Base-by-base conservation (phyloP, 2,113 vertebrate genomes). In the Chionodraco myersi region DNA sequence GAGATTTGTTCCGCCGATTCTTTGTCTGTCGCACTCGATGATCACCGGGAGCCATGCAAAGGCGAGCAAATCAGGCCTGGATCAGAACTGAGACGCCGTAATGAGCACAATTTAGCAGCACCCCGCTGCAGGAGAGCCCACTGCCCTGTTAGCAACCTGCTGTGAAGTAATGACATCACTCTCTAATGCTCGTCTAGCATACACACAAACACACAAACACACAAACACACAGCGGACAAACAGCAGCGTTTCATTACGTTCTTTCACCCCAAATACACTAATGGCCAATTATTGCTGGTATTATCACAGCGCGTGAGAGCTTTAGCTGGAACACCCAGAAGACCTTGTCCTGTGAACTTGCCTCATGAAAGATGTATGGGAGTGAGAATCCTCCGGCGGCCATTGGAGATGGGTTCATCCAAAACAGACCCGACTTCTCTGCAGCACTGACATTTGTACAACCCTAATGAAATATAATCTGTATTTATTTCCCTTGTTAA, bases 281-380 rank as follows among this genome's bases (percentile, higher is more conserved):
- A 90, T 89, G 83, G 77, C 86, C 90, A 89, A 92, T 93, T 92
- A 92, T 86, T 92, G 82, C 48, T 52, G 58, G 82, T 65, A 57
- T 79, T 72, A 5, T 58, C 45, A 57, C 61, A 56, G 51, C 53
- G 6, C 41, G 47, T 5, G 1, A 74, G 30, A 9, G 21, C 66
- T 71, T 73, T 6, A 47, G 64, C 76, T 41, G 58, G 41, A 62
- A 75, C 45, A 73, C 54, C 36, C 72, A 34, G 66, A 61, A 47
- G 83, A 68, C 81, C 58, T 9, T 12, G 69, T 80, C 83, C 67
- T 86, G 34, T 57, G 53, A 88, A 71, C 79, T 77, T n/a, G 62
- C 45, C 70, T 63, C 21, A 44, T 53, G 48, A 66, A 13, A 36
- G 52, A 48, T 67, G 41, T 64, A 30, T n/a, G 58, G 23, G 47